Evolutionary conservation across 2,113 vertebrate species (phyloP).

Genomic region (Pseudonaja textilis): DNA sequence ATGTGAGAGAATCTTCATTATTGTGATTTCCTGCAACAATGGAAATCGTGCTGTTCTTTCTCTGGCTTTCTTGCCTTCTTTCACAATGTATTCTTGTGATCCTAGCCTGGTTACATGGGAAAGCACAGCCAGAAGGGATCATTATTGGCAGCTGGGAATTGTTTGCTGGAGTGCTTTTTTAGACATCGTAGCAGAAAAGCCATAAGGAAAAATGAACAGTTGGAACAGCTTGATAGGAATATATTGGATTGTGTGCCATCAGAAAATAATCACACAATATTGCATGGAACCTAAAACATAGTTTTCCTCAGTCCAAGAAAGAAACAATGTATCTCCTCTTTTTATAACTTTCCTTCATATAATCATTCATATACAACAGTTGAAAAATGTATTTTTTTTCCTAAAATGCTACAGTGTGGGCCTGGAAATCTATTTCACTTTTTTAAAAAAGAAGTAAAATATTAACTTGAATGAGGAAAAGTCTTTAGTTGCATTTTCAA

Average conservation of each 20-base stretch:
- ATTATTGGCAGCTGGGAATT: background rate
- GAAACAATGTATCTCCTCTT: background rate
- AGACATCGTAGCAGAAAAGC: accelerated
- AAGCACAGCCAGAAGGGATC: background rate
- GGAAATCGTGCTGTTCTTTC: background rate
- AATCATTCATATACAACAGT: background rate
- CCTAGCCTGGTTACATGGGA: background rate
- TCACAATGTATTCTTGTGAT: background rate
- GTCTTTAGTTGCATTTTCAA: background rate
- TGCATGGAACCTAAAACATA: background rate
- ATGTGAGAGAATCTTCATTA: background rate
- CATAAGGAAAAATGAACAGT: background rate
- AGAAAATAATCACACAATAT: background rate
- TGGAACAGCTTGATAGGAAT: background rate
- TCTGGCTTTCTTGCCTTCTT: background rate
- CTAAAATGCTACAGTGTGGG: background rate
- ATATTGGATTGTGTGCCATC: background rate
- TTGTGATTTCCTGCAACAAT: background rate
- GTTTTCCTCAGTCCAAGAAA: background rate
- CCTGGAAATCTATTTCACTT: background rate
- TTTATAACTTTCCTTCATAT: background rate
- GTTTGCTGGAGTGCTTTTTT: background rate
- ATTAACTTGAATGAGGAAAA: background rate
- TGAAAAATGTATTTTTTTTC: background rate
- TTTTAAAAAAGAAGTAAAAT: background rate